phyloP scores from a whole-genome alignment of 1,140 invertebrate species.

The Drosophila kohkoa region DNA sequence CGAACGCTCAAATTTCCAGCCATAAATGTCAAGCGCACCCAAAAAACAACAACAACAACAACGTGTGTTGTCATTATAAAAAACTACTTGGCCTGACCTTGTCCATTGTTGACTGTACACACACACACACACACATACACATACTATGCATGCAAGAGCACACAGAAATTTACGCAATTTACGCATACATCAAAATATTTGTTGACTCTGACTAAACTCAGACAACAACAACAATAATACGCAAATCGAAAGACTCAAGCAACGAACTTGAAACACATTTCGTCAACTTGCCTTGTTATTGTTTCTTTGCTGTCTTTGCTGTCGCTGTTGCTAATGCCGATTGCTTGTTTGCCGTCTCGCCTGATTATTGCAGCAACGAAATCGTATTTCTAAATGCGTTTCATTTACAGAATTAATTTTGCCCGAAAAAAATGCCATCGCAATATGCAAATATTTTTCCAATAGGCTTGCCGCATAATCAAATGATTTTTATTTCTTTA shows the following conservation, averaged over 20 bases:
- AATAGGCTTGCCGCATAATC: conserved; percentile 64
- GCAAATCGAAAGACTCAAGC: conserved; percentile 80
- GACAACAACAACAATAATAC: conserved; percentile 43
- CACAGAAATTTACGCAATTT: conserved; percentile 71
- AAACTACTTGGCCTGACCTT: conserved; percentile 78
- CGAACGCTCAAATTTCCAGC: conserved; percentile 56
- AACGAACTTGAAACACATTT: conserved; percentile 80
- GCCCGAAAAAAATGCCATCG: conserved; percentile 31
- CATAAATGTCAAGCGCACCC: conserved; percentile 74
- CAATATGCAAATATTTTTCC: conserved; percentile 66
- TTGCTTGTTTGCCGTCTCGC: neutral
- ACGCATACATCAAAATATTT: conserved; percentile 36
- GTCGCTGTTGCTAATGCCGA: conserved; percentile 1
- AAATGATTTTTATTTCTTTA: conserved; percentile 38
- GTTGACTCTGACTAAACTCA: conserved; percentile 67
- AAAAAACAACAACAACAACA: conserved; percentile 41
- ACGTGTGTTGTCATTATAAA: conserved; percentile 79
- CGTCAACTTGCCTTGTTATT: conserved; percentile 52
- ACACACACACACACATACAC: conserved; percentile 26
- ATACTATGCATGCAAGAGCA: conserved; percentile 5
- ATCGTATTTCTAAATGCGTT: conserved; percentile 53
- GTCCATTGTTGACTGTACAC: conserved; percentile 77
- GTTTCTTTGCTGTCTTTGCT: conserved; percentile 24
- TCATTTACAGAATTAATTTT: conserved; percentile 67
- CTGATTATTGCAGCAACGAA: conserved; percentile 54